Conservation (phyloP, 1,140 invertebrate species). For the Sitophilus oryzae region DNA sequence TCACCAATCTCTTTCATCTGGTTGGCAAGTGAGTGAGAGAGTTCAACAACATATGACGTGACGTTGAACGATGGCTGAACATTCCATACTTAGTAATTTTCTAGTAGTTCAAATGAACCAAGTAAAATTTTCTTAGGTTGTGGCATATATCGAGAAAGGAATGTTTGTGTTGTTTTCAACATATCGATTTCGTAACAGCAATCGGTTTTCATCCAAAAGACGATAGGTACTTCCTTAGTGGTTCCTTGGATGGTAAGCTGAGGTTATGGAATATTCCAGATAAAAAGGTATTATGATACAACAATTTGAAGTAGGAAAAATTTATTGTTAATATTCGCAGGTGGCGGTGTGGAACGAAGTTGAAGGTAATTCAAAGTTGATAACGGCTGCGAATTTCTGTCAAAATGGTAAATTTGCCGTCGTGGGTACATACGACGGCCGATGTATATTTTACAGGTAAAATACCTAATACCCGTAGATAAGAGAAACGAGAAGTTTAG, state of each 20-base stretch:
- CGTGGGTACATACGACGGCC: conserved; percentile 95
- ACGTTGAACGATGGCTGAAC: too few relatives aligned
- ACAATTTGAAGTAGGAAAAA: neutral
- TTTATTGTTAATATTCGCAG: conserved; percentile 29
- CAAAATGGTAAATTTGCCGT: conserved; percentile 97
- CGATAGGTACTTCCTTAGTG: conserved; percentile 92
- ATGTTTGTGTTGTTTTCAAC: conserved; percentile 97
- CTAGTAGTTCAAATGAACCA: too few relatives aligned
- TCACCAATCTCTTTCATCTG: too few relatives aligned
- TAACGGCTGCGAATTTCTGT: conserved; percentile 97
- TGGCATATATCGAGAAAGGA: conserved; percentile 97
- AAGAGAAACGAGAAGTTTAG: too few relatives aligned
- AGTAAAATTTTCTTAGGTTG: conserved; percentile 48
- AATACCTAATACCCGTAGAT: neutral
- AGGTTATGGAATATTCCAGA: conserved; percentile 98
- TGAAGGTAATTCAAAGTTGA: conserved; percentile 87
- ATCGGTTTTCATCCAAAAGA: conserved; percentile 97
- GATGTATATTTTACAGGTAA: conserved; percentile 90
- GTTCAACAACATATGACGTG: too few relatives aligned
- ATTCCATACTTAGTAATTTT: too few relatives aligned
- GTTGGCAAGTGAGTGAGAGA: too few relatives aligned
- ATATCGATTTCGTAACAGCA: conserved; percentile 97
- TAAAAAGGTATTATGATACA: conserved; percentile 70
- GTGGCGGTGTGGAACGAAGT: conserved; percentile 96
- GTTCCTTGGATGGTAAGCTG: conserved; percentile 94